Base-by-base conservation (phyloP, 2,113 vertebrate genomes). In the Corapipo altera region DNA sequence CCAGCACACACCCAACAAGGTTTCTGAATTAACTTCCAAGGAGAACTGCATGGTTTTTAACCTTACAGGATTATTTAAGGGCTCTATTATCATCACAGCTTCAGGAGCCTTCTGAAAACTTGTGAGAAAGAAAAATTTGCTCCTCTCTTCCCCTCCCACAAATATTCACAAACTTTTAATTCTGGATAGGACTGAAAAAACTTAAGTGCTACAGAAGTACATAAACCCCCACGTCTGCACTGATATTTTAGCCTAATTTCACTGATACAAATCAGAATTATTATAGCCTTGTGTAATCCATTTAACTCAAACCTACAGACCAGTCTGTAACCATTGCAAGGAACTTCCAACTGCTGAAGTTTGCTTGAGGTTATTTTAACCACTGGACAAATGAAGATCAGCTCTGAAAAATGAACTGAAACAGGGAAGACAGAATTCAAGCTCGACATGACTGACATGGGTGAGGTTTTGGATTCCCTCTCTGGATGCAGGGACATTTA, bases 171-270 rank as follows among this genome's bases (percentile, higher is more conserved):
- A 54, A 51, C 9, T 81, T 88, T 48, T 58, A 52, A 28, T 55
- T 89, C 75, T 71, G 41, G 39, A 16, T 5, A 81, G 28, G 43
- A 54, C 16, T 58, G 17, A 61, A 61, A 71, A 71, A 85, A 30
- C 2, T 62, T 62, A 91, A 94, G 64, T 95, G 94, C 89, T 88
- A 85, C 46, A 85, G 23, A 71, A 95, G 15, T 67, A 89, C 32
- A 44, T 5, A 64, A 88, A 76, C 0, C 3, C 19, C 43, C 26
- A 11, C 2, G 30, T 55, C 9, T 26, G 39, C 78, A 85, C 10
- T 32, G 23, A 37, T 61, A 11, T 33, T 83, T 92, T 23, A 70
- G 15, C 37, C 44, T 65, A 9, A 76, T 77, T 67, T 66, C 57
- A 70, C 5, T 39, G 27, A 61, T 8, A 74, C 18, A 58, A 48